phyloP scores from a whole-genome alignment of 2,113 vertebrate species.

The Sander lucioperca region DNA sequence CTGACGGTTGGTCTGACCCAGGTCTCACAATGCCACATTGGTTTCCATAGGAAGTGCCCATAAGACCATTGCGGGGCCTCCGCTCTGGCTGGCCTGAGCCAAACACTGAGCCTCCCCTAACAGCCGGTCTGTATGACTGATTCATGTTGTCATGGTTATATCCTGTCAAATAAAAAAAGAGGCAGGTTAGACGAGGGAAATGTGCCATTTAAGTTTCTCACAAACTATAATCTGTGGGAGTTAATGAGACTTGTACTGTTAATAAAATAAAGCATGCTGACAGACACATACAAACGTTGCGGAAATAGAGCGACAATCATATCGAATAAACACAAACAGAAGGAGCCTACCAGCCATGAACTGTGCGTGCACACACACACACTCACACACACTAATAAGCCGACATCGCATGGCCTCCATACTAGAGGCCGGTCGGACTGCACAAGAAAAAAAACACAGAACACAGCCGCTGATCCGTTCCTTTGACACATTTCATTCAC shows the following conservation, averaged over 20 bases:
- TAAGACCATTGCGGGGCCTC: conserved; percentile 85
- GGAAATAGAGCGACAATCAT: conserved; percentile 27
- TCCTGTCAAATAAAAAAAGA: conserved; percentile 74
- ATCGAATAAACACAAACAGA: conserved; percentile 32
- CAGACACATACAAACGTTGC: background rate
- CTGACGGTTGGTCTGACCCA: conserved; percentile 82
- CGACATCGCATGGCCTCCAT: conserved; percentile 76
- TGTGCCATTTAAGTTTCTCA: conserved; percentile 3
- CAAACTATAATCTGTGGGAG: background rate
- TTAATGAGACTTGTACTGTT: background rate
- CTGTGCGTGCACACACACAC: conserved; percentile 22
- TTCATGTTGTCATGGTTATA: conserved; percentile 91
- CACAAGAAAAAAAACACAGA: conserved; percentile 65
- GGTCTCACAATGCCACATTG: conserved; percentile 84
- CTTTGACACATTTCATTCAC: conserved; percentile 55
- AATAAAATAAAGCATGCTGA: conserved; percentile 2
- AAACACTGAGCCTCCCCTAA: conserved; percentile 87
- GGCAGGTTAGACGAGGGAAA: conserved; percentile 35
- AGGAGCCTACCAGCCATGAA: conserved; percentile 20
- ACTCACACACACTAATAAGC: conserved; percentile 41
- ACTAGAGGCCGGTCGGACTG: conserved; percentile 69
- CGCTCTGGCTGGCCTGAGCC: conserved; percentile 86
- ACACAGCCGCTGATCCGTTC: conserved; percentile 27
- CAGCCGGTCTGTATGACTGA: conserved; percentile 92
- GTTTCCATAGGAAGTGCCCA: conserved; percentile 85